These are phyloP conservation scores for Ameiurus melas DNA, from an alignment of 2,113 vertebrate genomes.

Conservation along the genomic window DNA sequence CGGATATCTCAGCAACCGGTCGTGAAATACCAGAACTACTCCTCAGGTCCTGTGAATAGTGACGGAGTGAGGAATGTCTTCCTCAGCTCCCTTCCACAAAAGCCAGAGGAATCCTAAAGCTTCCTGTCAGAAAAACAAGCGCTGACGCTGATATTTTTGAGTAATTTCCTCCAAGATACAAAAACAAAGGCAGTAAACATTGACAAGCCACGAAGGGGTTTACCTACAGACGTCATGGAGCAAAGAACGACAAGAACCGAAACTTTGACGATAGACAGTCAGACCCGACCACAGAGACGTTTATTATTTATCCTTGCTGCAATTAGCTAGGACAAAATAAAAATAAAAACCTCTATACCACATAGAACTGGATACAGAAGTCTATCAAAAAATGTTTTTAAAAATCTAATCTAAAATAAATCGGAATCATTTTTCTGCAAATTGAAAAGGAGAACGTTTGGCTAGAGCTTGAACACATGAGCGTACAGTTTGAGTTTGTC, in stretches of 20 bases:
- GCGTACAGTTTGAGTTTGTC: too few relatives aligned
- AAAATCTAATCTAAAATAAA: too few relatives aligned
- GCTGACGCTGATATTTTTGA: neutral
- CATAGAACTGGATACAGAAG: too few relatives aligned
- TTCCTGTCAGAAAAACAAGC: constrained; percentile 6
- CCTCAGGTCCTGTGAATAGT: neutral
- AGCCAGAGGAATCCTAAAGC: neutral
- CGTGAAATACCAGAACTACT: neutral
- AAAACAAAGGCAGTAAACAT: neutral
- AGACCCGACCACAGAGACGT: neutral
- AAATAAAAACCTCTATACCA: too few relatives aligned
- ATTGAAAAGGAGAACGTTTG: too few relatives aligned
- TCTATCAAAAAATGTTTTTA: too few relatives aligned
- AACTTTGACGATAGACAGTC: neutral
- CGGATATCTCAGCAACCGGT: neutral
- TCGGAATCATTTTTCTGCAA: too few relatives aligned
- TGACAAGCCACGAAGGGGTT: neutral
- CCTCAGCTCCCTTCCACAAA: neutral
- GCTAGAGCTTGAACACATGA: too few relatives aligned
- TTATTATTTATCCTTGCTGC: neutral
- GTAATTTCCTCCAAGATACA: neutral
- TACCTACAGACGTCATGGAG: neutral
- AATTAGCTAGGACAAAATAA: neutral
- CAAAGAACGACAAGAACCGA: neutral
- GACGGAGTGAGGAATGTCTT: neutral